phyloP scores from a whole-genome alignment of 2,797 vertebrate genomes.

The Sebastes kiyomatsui region DNA sequence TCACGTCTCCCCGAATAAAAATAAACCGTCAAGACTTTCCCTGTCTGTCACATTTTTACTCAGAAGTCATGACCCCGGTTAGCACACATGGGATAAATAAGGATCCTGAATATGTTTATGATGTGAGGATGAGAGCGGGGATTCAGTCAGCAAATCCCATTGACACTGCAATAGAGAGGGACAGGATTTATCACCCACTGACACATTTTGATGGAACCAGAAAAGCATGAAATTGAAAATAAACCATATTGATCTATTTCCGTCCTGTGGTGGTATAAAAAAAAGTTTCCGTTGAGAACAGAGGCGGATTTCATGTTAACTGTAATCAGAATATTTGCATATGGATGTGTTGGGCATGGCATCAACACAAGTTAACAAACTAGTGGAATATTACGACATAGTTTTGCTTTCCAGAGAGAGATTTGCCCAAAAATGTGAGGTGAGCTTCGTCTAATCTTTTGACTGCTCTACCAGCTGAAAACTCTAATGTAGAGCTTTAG shows the following conservation, averaged over 20 bases:
- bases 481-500: background rate
- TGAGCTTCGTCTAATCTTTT: background rate
- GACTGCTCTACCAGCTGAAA: background rate
- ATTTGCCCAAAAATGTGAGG: background rate
- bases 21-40: background rate
- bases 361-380: background rate
- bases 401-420: background rate
- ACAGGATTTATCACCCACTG: conserved; percentile 70
- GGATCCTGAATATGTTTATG: conserved; percentile 51
- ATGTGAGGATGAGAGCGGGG: conserved; percentile 51
- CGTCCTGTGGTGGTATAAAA: conserved; percentile 39
- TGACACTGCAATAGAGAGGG: conserved; percentile 58
- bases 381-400: background rate
- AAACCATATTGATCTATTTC: conserved; percentile 76
- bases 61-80: conserved; percentile 47
- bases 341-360: background rate
- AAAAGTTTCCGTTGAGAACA: conserved; percentile 19
- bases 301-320: conserved; percentile 5
- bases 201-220: conserved; percentile 77
- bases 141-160: conserved; percentile 67
- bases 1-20: conserved; percentile 11
- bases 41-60: conserved; percentile 28
- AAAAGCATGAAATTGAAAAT: conserved; percentile 82
- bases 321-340: conserved; percentile 17
- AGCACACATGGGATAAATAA: conserved; percentile 52